These are phyloP conservation scores for Epirrhoe alternata DNA, from an alignment of 2,888 invertebrate genomes.

Conservation along the genomic window DNA sequence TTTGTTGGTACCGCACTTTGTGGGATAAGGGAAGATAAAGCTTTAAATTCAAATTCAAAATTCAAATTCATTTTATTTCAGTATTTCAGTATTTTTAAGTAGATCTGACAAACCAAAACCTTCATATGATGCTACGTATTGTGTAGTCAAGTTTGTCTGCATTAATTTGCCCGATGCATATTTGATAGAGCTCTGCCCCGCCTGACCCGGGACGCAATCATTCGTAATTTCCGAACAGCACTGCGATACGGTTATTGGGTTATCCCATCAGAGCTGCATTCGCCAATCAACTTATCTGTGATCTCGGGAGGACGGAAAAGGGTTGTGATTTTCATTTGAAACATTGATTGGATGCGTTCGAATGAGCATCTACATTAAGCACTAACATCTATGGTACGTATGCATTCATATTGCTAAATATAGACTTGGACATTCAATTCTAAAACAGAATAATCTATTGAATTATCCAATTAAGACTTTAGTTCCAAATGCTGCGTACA, in stretches of 20 bases:
- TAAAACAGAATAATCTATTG: neutral
- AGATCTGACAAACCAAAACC: neutral
- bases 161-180: slow-evolving; percentile 25
- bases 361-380: slow-evolving; percentile 14
- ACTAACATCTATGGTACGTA: neutral
- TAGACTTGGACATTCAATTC: neutral
- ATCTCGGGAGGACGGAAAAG: slow-evolving; percentile 35
- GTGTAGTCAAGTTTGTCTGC: neutral
- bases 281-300: slow-evolving; percentile 44
- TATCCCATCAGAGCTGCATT: slow-evolving; percentile 44
- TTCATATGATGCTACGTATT: neutral
- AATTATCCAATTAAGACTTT: neutral
- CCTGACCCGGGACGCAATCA: slow-evolving; percentile 66
- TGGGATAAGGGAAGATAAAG: too few relatives aligned
- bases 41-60: too few relatives aligned
- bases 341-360: slow-evolving; percentile 22
- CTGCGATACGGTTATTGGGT: slow-evolving; percentile 53
- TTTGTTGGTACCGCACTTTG: too few relatives aligned
- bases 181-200: slow-evolving; percentile 51
- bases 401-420: neutral
- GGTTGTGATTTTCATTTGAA: slow-evolving; percentile 25
- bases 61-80: too few relatives aligned
- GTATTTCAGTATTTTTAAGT: too few relatives aligned
- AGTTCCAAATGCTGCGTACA: neutral
- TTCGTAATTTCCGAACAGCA: slow-evolving; percentile 75